phyloP scores from a whole-genome alignment of 2,797 vertebrate genomes.

The Limosa lapponica region DNA sequence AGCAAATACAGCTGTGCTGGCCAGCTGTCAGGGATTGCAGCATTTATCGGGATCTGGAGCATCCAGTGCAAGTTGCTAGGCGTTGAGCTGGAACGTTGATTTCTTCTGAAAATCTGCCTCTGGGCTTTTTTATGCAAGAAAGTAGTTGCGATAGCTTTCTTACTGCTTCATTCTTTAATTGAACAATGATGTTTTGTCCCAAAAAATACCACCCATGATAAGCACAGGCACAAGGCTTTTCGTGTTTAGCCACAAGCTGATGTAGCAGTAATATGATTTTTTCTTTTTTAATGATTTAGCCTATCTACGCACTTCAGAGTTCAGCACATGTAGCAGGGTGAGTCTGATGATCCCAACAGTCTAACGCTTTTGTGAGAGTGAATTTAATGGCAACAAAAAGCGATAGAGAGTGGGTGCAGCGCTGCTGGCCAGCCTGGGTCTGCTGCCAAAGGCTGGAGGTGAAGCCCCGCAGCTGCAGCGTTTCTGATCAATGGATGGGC shows the following conservation, averaged over 20 bases:
- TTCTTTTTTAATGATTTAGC: fast-evolving
- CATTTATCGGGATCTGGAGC: not conserved
- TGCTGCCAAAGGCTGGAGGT: not conserved
- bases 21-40: not conserved
- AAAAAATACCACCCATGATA: not conserved
- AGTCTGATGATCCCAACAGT: not conserved
- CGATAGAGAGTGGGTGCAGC: fast-evolving
- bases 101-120: not conserved
- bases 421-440: not conserved
- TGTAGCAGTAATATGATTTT: not conserved
- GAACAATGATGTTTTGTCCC: not conserved
- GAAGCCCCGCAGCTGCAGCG: not conserved
- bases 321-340: not conserved
- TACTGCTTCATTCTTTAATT: not conserved
- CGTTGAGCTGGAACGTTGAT: not conserved
- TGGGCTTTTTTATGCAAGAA: not conserved
- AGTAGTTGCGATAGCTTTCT: not conserved
- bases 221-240: not conserved
- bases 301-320: not conserved
- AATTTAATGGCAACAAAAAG: not conserved
- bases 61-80: not conserved
- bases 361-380: not conserved
- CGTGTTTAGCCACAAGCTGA: not conserved
- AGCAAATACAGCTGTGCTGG: not conserved
- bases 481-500: not conserved